Evolutionary conservation across 2,113 vertebrate species (phyloP).

Genomic region (Cephalopterus ornatus): DNA sequence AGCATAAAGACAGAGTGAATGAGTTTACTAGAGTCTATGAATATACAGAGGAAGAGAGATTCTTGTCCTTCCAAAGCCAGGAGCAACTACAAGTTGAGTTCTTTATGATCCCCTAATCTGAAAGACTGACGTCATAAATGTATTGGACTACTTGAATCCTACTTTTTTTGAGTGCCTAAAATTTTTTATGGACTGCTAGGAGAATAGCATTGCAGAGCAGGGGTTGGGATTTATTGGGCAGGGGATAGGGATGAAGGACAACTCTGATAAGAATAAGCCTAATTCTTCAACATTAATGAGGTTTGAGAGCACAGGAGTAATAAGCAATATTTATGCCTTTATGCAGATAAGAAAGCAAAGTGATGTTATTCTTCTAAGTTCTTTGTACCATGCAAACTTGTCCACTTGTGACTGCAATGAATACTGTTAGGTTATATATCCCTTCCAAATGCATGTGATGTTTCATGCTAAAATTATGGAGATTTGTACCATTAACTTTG

Average conservation of each 20-base stretch:
- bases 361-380: not conserved
- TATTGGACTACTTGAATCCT: not conserved
- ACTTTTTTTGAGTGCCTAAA: not conserved
- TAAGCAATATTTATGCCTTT: constrained; percentile 1
- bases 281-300: not conserved
- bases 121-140: not conserved
- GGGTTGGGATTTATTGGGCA: not conserved
- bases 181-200: not conserved
- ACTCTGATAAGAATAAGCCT: not conserved
- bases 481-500: not conserved
- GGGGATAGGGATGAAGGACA: not conserved
- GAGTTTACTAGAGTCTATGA: not conserved
- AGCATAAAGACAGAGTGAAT: not conserved
- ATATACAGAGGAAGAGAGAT: not conserved
- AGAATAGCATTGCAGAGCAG: not conserved
- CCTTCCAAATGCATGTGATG: not conserved
- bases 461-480: not conserved
- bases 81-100: not conserved
- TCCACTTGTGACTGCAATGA: not conserved
- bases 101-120: not conserved
- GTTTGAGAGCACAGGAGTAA: not conserved
- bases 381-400: not conserved
- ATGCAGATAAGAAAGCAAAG: not conserved
- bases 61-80: not conserved
- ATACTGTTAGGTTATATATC: not conserved